Base-by-base conservation (phyloP, 2,113 vertebrate genomes). In the Saimiri boliviensis region DNA sequence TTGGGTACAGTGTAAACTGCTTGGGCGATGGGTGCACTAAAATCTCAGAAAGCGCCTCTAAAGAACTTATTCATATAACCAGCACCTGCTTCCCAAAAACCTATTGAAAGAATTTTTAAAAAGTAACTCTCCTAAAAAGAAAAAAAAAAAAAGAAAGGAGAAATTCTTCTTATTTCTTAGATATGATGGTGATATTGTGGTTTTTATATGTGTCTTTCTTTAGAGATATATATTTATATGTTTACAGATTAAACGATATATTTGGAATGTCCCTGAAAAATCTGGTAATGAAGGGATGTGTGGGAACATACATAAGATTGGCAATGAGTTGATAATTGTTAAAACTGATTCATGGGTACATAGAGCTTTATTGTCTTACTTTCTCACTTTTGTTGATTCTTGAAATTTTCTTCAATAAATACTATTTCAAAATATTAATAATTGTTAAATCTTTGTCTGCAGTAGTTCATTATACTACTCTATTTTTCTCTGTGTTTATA, bases 341-440 rank as follows among this genome's bases (percentile, higher is more conserved):
- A 68, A 83, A 60, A 68, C 66, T 70, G 23, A 60, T 6, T 60
- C 49, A 37, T 25, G 40, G 79, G 8, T 56, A 76, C 30, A 21
- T 8, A 6, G n/a, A 47, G 6, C 21, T 74, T 79, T 5, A 83
- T 42, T 37, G n/a, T 40, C 40, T 47, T 37, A 74, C 90, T 71
- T 70, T 93, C 40, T 87, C 13, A 32, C 45, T 89, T 76, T 30
- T 45, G 45, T 81, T 95, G 91, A 86, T 83, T 77, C 52, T 93
- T 56, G 11, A 82, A 93, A 83, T 19, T 73, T 77, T 9, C 3
- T 23, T 25, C 86, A 85, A 68, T 49, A 49, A 86, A 58, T 19
- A 19, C 17, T 32, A 66, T 42, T 54, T 25, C 0, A 37, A 77
- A 86, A 77, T 42, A 7, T 54, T 87, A 71, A 56, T n/a, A 63